Percentiles rank a stretch among this genome's conserved stretches.
Conservation (phyloP, 2,888 invertebrate species). For the Deilephila elpenor region DNA sequence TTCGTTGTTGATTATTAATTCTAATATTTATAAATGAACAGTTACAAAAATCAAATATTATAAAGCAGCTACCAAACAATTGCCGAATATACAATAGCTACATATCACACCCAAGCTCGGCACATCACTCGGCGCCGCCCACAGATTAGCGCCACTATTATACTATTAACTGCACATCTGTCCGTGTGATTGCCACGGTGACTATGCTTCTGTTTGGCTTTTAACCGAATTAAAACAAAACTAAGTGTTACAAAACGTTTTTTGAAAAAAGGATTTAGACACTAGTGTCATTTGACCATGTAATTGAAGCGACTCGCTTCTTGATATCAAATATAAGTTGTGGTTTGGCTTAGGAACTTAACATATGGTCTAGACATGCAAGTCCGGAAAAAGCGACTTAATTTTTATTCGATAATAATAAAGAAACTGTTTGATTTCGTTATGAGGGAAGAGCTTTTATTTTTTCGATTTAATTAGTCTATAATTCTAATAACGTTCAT, state of each 20-base stretch:
- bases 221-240: background rate
- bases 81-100: background rate
- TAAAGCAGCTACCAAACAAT: background rate
- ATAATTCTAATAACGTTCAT: too few species aligned
- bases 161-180: constrained; percentile 55
- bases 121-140: constrained; percentile 52
- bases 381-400: too few species aligned
- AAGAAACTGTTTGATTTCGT: too few species aligned
- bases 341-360: too few species aligned
- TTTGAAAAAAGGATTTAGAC: background rate
- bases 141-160: constrained; percentile 51
- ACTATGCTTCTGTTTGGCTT: constrained; percentile 15
- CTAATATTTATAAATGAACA: background rate
- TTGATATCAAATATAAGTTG: too few species aligned
- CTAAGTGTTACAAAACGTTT: background rate
- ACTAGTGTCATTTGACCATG: too few species aligned
- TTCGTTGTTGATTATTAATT: background rate
- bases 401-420: too few species aligned
- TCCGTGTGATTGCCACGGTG: constrained; percentile 33
- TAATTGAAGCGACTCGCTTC: too few species aligned
- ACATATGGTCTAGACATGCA: too few species aligned
- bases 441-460: too few species aligned
- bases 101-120: constrained; percentile 31
- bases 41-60: background rate
- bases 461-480: too few species aligned